Base-by-base conservation (phyloP, 2,113 vertebrate species). In the Aspiorhynchus laticeps region DNA sequence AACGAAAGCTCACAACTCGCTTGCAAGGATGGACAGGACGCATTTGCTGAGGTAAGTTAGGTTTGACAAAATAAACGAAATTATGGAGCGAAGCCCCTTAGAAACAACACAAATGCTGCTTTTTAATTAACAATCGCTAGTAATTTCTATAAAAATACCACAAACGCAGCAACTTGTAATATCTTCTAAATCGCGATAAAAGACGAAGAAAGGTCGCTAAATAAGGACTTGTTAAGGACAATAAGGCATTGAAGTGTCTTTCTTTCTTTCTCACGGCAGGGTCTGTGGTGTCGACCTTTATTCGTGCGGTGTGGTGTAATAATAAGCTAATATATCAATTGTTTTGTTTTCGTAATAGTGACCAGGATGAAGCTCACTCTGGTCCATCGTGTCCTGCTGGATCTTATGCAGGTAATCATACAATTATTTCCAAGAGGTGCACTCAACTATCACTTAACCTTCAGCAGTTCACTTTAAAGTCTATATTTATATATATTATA, bases 41-140 rank as follows among this genome's bases (percentile, higher is more conserved):
- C 76, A 76, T 73, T n/a, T 88, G 28, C 67, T 88, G 56, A 85
- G 83, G 87, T 88, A 59, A 15, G 76, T 24, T 46, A 5, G 26
- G 76, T 24, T 46, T 9, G 26, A 31, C 14, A 53, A 77, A 80
- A 5, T 53, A 2, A 65, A 46, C 5, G 1, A 7, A 59, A 80
- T 59, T 28, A 77, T 19, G 41, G 31, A 51, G 41, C 7, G 11
- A 74, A n/a, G 38, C 1, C 21, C 5, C 11, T 11, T 46, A 46
- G 24, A 46, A 77, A 14, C 6, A 15, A 28, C n/a, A 69, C 0
- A 8, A 69, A 38, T 71, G 33, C 17, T 38, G 31, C 1, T 36
- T 36, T 36, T 71, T 21, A 21, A 0, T 3, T 19, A 1, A 38
- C 3, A 71, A 24, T 38, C 8, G 0, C 3, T 1, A 69, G 28